Conservation (phyloP, 2,888 invertebrate genomes). For the Cyclophora albipunctata region DNA sequence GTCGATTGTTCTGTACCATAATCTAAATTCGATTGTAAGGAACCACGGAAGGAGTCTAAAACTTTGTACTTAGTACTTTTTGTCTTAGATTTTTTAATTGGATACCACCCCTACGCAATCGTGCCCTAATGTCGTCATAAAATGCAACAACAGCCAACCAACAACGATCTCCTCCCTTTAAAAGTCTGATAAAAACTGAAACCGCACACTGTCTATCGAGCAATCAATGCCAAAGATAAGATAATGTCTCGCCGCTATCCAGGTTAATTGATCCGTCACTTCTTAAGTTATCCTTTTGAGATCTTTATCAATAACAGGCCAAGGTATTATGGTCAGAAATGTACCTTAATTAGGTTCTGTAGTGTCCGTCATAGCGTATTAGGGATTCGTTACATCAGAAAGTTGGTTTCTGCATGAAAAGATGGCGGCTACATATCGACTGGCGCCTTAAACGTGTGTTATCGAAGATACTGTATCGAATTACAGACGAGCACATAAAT, state of each 20-base stretch:
- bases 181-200: conserved; percentile 21
- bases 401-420: conserved; percentile 66
- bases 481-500: conserved; percentile 33
- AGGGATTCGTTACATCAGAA: conserved; percentile 68
- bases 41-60: no score
- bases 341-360: conserved; percentile 67
- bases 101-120: no score
- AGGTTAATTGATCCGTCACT: conserved; percentile 24
- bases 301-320: conserved; percentile 16
- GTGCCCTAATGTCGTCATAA: no score
- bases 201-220: conserved; percentile 69
- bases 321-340: conserved; percentile 34
- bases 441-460: conserved; percentile 56
- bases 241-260: conserved; percentile 48
- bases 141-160: no score
- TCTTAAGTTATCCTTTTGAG: neutral
- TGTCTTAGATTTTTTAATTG: no score
- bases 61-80: no score
- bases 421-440: conserved; percentile 54
- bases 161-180: no score
- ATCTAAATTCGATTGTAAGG: no score
- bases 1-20: no score
- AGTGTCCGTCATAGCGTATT: conserved; percentile 69
- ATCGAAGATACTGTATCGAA: conserved; percentile 48
- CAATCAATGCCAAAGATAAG: conserved; percentile 68